These are phyloP conservation scores for Aporophyla nigra DNA, from an alignment of 2,888 invertebrate genomes.

Conservation along the genomic window DNA sequence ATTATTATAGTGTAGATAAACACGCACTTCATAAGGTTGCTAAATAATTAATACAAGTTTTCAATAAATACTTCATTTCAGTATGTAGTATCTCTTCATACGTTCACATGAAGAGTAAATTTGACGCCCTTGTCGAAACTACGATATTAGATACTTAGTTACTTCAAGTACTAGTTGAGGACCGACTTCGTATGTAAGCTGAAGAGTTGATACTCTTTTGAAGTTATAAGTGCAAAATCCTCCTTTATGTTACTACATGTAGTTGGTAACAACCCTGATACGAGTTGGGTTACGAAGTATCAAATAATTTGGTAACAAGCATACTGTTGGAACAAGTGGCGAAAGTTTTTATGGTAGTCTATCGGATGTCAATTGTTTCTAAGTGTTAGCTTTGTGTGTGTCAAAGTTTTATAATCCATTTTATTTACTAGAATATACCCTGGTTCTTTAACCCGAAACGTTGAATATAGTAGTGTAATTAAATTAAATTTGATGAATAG, in stretches of 20 bases:
- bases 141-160: constrained; percentile 34
- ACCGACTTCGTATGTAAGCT: constrained; percentile 34
- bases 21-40: background rate
- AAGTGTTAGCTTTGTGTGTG: background rate
- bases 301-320: constrained; percentile 49
- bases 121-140: constrained; percentile 20
- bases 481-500: too few species aligned
- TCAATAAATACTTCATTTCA: constrained; percentile 21
- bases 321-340: constrained; percentile 9
- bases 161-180: constrained; percentile 33
- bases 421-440: background rate
- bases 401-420: background rate
- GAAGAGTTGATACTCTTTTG: constrained; percentile 36
- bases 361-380: constrained; percentile 19
- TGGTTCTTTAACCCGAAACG: too few species aligned
- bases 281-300: constrained; percentile 22
- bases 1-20: too few species aligned
- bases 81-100: constrained; percentile 3
- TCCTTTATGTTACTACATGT: constrained; percentile 41
- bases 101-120: constrained; percentile 3
- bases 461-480: too few species aligned
- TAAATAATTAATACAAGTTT: constrained; percentile 15
- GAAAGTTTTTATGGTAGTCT: background rate
- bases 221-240: constrained; percentile 44
- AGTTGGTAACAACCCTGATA: constrained; percentile 39